These are phyloP conservation scores for Glyptemys insculpta DNA, from an alignment of 2,797 vertebrate genomes.

Conservation along the genomic window DNA sequence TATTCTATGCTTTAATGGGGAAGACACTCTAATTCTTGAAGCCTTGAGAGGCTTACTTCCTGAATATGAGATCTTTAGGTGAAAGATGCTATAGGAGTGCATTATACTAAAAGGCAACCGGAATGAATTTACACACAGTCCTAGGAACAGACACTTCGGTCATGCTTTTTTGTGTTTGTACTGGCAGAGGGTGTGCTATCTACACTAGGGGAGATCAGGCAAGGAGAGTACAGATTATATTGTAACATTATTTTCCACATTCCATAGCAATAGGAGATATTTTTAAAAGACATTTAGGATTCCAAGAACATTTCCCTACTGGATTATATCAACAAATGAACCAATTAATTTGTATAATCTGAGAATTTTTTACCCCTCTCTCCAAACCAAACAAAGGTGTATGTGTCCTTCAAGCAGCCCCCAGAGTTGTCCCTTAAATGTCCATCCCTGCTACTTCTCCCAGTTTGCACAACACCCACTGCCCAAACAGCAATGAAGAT, in stretches of 20 bases:
- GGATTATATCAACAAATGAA: not conserved
- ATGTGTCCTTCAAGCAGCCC: fast-evolving
- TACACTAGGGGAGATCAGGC: conserved; percentile 40
- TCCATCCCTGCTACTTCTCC: not conserved
- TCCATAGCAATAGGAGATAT: not conserved
- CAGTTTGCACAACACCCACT: not conserved
- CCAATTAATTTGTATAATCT: not conserved
- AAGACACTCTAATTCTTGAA: too few relatives aligned
- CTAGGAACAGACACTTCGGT: not conserved
- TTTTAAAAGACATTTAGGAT: not conserved
- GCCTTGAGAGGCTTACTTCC: not conserved
- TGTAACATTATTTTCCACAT: not conserved
- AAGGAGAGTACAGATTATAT: not conserved
- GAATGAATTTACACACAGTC: not conserved
- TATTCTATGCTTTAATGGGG: not conserved
- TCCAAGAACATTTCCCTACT: not conserved
- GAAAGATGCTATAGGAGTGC: fast-evolving
- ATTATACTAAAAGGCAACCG: fast-evolving
- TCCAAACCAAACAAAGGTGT: not conserved
- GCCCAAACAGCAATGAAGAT: not conserved
- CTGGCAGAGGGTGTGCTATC: not conserved
- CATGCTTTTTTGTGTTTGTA: not conserved
- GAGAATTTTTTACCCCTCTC: not conserved
- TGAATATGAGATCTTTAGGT: not conserved
- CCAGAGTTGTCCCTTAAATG: fast-evolving